phyloP scores from a whole-genome alignment of 2,888 invertebrate species.

The Tipula lateralis region DNA sequence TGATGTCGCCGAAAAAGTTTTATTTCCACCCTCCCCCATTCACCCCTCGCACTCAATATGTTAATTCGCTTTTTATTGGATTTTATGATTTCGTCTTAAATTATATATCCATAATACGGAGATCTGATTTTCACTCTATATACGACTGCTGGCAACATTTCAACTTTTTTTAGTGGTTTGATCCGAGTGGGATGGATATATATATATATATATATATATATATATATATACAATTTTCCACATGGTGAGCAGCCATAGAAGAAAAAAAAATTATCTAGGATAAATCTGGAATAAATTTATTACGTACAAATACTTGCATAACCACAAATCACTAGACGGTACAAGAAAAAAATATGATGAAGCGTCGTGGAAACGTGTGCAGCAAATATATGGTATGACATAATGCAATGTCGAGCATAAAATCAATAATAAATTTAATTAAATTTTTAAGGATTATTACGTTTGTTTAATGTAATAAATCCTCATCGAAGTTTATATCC shows the following conservation, averaged over 20 bases:
- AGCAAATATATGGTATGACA: background rate
- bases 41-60: background rate
- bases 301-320: background rate
- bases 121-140: background rate
- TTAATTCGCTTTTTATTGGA: background rate
- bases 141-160: background rate
- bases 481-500: too few species aligned
- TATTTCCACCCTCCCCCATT: background rate
- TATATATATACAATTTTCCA: background rate
- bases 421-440: background rate
- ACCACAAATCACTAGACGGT: background rate
- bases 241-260: background rate
- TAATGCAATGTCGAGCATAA: background rate
- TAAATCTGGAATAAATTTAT: background rate
- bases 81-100: background rate
- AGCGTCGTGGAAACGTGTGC: background rate
- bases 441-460: too few species aligned
- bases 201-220: too few species aligned
- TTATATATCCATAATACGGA: background rate
- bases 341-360: background rate
- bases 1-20: background rate
- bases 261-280: background rate
- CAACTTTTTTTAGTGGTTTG: background rate
- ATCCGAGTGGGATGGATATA: background rate
- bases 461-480: too few species aligned